These are phyloP conservation scores for Drosophila subpulchrella DNA, from an alignment of 1,140 invertebrate species.

Conservation along the genomic window DNA sequence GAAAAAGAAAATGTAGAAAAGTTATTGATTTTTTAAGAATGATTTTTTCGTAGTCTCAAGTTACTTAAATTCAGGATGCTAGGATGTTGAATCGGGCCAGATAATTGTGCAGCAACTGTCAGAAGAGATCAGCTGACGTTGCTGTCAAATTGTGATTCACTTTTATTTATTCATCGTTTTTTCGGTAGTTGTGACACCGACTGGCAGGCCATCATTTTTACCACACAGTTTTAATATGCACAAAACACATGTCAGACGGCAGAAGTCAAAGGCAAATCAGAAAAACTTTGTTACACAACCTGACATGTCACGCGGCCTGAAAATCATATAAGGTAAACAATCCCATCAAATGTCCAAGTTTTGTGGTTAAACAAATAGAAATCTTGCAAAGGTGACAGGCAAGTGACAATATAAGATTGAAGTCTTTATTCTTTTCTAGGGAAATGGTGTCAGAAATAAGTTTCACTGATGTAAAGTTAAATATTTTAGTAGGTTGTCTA, in stretches of 20 bases:
- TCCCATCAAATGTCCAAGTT: constrained; percentile 22
- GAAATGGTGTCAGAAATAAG: neutral
- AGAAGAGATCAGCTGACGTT: constrained; percentile 39
- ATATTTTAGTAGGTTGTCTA: neutral
- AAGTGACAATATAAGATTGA: constrained; percentile 19
- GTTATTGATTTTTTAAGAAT: constrained; percentile 60
- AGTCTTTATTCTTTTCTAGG: constrained; percentile 8
- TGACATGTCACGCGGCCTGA: constrained; percentile 46
- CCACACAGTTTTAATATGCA: constrained; percentile 55
- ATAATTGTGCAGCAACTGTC: constrained; percentile 52
- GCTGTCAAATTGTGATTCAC: constrained; percentile 64
- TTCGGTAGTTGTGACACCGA: constrained; percentile 54
- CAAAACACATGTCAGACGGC: constrained; percentile 50
- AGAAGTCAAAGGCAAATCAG: constrained; percentile 36
- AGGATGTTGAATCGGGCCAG: constrained; percentile 17
- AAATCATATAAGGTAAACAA: constrained; percentile 20
- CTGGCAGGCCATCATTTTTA: constrained; percentile 58
- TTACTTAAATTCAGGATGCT: constrained; percentile 31
- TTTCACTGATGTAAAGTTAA: neutral
- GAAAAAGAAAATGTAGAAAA: constrained; percentile 34
- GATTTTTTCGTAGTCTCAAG: constrained; percentile 12
- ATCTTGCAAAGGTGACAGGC: constrained; percentile 31
- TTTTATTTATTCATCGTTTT: constrained; percentile 76
- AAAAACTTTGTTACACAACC: constrained; percentile 26
- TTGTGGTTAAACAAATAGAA: constrained; percentile 10